A percentile compares a stretch with the other conserved stretches of the same genome.
Conservation (phyloP, 2,113 vertebrate species). For the Sprattus sprattus region DNA sequence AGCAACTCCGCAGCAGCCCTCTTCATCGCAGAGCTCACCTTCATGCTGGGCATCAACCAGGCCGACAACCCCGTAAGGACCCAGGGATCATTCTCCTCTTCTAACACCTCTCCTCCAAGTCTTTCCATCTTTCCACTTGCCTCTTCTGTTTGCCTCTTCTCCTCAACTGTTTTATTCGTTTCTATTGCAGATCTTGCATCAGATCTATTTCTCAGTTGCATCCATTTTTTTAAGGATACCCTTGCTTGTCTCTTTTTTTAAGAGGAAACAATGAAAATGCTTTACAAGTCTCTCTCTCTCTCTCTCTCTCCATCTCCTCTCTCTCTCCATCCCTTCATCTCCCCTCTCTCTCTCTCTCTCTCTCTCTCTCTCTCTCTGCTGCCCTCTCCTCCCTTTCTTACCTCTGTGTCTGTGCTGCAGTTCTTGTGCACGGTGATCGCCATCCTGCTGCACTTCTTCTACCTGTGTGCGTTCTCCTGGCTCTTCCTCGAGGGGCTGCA, state of each 20-base stretch:
- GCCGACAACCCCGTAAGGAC: slow-evolving; percentile 81
- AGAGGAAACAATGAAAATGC: not conserved
- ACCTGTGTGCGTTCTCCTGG: slow-evolving; percentile 92
- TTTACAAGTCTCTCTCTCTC: not conserved
- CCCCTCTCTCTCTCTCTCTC: not conserved
- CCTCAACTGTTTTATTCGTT: not conserved
- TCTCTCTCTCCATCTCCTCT: not conserved
- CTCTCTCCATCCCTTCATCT: too few species aligned
- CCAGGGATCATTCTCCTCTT: not conserved
- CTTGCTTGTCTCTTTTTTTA: not conserved
- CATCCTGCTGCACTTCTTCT: slow-evolving; percentile 94
- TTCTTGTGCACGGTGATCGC: slow-evolving; percentile 91
- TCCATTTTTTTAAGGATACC: too few species aligned
- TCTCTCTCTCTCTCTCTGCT: not conserved
- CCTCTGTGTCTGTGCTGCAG: slow-evolving; percentile 67
- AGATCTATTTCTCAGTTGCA: not conserved
- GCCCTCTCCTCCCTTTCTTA: slow-evolving; percentile 19
- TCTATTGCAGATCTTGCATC: too few species aligned
- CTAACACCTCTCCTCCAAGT: not conserved
- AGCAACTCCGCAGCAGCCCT: slow-evolving; percentile 80
- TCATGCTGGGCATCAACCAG: slow-evolving; percentile 92
- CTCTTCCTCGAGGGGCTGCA: slow-evolving; percentile 90
- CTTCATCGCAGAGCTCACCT: slow-evolving; percentile 85
- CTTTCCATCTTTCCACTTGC: slow-evolving; percentile 46
- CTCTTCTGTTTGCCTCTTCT: not conserved